Evolutionary conservation across 2,113 vertebrate species (phyloP).

Genomic region (Synodontis membranacea): DNA sequence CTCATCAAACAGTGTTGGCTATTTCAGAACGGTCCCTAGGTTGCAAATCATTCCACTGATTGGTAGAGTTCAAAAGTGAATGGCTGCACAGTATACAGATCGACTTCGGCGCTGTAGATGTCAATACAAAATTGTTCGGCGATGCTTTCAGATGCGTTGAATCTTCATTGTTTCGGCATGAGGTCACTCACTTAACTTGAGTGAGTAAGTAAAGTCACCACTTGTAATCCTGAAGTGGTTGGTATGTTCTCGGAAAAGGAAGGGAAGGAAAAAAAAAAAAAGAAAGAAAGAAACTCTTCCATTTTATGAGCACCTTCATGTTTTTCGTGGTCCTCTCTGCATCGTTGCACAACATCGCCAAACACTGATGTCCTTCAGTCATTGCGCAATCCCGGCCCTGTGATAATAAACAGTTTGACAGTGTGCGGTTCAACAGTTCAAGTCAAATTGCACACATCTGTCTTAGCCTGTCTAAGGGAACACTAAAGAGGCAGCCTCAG

Average conservation of each 20-base stretch:
- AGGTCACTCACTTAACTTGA: conserved; percentile 18
- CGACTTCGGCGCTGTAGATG: not conserved
- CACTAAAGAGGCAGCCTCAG: conserved; percentile 49
- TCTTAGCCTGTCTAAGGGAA: conserved; percentile 49
- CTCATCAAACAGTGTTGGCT: not conserved
- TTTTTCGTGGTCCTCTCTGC: conserved; percentile 16
- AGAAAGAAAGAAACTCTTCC: not conserved
- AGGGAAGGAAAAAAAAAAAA: not conserved
- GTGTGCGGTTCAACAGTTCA: conserved; percentile 55
- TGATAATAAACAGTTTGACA: conserved; percentile 59
- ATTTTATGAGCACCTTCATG: conserved; percentile 13
- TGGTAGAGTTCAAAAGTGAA: not conserved
- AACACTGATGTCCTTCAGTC: conserved; percentile 49
- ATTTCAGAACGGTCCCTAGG: not conserved
- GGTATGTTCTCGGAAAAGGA: not conserved
- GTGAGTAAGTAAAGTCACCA: not conserved
- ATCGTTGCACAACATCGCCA: conserved; percentile 49
- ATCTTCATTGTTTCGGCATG: conserved; percentile 9
- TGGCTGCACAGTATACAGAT: not conserved
- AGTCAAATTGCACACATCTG: conserved; percentile 57
- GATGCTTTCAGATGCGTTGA: not conserved
- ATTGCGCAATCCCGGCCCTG: conserved; percentile 49
- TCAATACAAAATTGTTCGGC: not conserved
- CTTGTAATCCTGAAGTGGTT: conserved; percentile 8
- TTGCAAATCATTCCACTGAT: not conserved